phyloP scores from a whole-genome alignment of 2,888 invertebrate species.

The Zeuzera pyrina region DNA sequence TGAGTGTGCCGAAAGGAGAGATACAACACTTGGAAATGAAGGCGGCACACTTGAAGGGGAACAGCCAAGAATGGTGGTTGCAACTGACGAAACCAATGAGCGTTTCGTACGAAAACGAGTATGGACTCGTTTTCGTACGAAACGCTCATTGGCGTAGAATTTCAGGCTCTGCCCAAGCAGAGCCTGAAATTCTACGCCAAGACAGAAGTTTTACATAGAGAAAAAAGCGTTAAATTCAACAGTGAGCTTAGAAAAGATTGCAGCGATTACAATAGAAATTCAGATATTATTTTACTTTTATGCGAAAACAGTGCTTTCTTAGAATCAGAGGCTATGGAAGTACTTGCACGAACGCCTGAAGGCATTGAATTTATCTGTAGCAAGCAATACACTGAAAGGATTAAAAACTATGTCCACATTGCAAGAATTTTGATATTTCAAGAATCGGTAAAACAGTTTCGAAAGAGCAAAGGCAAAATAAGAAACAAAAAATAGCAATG shows the following conservation, averaged over 20 bases:
- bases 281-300: constrained; percentile 14
- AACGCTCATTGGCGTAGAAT: constrained; percentile 4
- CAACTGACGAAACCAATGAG: constrained; percentile 8
- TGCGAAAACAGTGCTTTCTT: constrained; percentile 4
- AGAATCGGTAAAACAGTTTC: constrained; percentile 12
- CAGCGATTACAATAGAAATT: constrained; percentile 5
- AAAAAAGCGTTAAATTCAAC: constrained; percentile 1
- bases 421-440: constrained; percentile 16
- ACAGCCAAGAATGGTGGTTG: constrained; percentile 7
- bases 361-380: constrained; percentile 11
- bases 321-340: neutral
- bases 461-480: too few species aligned
- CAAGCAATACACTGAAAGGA: constrained; percentile 6
- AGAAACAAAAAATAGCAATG: too few species aligned
- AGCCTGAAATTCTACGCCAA: neutral
- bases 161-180: too few species aligned
- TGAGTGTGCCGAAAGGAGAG: constrained; percentile 9
- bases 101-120: constrained; percentile 1
- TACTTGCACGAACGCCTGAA: constrained; percentile 8
- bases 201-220: constrained; percentile 3
- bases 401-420: constrained; percentile 9
- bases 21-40: constrained; percentile 5
- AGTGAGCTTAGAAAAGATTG: neutral
- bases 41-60: constrained; percentile 3
- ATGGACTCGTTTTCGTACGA: constrained; percentile 1